Conservation (phyloP, 2,888 invertebrate genomes). For the Helicoverpa assulta region DNA sequence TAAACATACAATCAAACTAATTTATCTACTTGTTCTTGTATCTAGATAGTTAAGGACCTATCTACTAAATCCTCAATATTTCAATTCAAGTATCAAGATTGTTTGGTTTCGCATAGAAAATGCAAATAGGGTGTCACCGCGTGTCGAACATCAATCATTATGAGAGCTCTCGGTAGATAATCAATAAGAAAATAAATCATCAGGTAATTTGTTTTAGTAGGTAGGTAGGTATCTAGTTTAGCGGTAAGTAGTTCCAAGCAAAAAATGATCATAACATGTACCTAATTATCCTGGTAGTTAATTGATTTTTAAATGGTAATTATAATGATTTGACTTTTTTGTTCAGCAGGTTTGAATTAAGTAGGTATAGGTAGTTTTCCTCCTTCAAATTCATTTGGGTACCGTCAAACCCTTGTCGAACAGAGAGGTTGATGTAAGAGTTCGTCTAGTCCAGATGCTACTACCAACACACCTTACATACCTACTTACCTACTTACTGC, state of each 20-base stretch:
- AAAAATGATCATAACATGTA: slow-evolving; percentile 35
- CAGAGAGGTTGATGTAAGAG: too few species aligned
- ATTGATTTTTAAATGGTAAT: slow-evolving; percentile 47
- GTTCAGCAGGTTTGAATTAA: background rate
- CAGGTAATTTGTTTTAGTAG: slow-evolving; percentile 34
- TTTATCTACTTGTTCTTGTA: too few species aligned
- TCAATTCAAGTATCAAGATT: slow-evolving; percentile 54
- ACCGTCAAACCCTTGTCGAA: too few species aligned
- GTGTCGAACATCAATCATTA: slow-evolving; percentile 70
- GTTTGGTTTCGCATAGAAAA: slow-evolving; percentile 44
- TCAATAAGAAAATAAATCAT: slow-evolving; percentile 54
- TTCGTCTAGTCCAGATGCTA: too few species aligned
- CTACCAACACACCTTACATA: too few species aligned
- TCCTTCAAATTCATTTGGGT: background rate
- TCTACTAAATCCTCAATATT: too few species aligned
- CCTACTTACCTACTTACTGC: too few species aligned
- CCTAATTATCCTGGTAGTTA: slow-evolving; percentile 30
- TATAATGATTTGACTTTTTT: slow-evolving; percentile 27
- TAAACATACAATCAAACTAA: too few species aligned
- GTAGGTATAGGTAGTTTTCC: too few species aligned
- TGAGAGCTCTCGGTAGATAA: slow-evolving; percentile 52
- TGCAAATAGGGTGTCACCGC: slow-evolving; percentile 62
- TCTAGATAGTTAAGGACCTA: too few species aligned
- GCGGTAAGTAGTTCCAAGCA: slow-evolving; percentile 6
- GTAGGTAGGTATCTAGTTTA: slow-evolving; percentile 3